Percentiles rank a stretch among this genome's conserved stretches.
These are phyloP conservation scores for Eupsilia transversa DNA, from an alignment of 2,888 invertebrate species.

Conservation along the genomic window DNA sequence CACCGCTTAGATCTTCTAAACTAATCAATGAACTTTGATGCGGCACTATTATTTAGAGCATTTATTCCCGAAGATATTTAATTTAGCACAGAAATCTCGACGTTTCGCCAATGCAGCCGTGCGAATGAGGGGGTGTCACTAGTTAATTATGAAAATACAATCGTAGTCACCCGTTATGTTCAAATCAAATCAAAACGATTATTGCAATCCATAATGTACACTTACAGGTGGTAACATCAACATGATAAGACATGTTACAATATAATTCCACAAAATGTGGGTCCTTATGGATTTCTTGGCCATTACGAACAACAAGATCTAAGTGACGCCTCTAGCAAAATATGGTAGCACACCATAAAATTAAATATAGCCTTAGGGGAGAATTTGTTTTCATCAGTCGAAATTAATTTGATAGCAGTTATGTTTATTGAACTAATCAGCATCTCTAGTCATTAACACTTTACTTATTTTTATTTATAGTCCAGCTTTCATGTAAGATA, in stretches of 20 bases:
- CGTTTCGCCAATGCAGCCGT: too few relatives aligned
- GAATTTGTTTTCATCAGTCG: background rate
- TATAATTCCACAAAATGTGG: background rate
- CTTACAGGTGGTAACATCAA: too few relatives aligned
- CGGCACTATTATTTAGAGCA: too few relatives aligned
- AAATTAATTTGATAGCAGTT: conserved; percentile 3
- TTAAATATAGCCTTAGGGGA: background rate
- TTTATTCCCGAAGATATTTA: too few relatives aligned
- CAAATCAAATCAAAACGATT: too few relatives aligned
- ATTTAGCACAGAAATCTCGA: too few relatives aligned
- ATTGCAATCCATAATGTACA: too few relatives aligned
- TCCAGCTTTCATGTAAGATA: background rate
- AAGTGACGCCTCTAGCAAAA: background rate
- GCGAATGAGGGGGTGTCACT: too few relatives aligned
- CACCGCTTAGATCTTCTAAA: too few relatives aligned
- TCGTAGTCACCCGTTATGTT: too few relatives aligned
- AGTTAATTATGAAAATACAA: too few relatives aligned
- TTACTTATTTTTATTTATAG: conserved; percentile 1
- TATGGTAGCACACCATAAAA: conserved; percentile 12
- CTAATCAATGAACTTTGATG: too few relatives aligned
- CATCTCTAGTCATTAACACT: background rate
- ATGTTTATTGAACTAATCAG: conserved; percentile 10
- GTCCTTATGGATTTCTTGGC: background rate
- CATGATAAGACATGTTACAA: background rate
- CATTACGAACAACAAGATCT: background rate